Conservation (phyloP, 2,113 vertebrate species). For the Protobothrops flavoviridis region DNA sequence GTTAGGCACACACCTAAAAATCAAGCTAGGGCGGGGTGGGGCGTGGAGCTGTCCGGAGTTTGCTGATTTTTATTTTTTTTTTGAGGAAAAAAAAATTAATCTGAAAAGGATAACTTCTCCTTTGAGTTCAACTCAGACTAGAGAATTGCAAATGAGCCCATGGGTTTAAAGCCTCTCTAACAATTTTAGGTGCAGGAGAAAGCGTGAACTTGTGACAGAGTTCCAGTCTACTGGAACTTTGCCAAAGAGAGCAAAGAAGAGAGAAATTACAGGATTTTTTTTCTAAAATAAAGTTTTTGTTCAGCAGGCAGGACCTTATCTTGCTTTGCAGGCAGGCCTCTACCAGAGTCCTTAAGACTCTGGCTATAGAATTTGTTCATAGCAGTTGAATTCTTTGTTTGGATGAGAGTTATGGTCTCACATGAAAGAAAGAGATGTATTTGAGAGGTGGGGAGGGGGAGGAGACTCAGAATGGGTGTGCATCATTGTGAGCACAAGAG, state of each 20-base stretch:
- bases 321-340: not conserved
- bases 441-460: not conserved
- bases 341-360: not conserved
- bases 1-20: too few species aligned
- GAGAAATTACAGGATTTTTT: not conserved
- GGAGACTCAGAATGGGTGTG: not conserved
- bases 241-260: not conserved
- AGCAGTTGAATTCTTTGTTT: not conserved
- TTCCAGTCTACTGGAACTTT: not conserved
- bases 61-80: not conserved
- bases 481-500: conserved; percentile 8
- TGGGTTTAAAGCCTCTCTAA: not conserved
- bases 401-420: not conserved
- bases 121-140: not conserved
- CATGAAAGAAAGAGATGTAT: not conserved
- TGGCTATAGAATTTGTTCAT: not conserved
- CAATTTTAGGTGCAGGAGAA: not conserved
- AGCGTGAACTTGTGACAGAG: not conserved
- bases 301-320: not conserved
- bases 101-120: not conserved
- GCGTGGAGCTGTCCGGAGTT: not conserved
- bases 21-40: too few species aligned
- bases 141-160: not conserved
- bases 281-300: not conserved
- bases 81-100: not conserved